These are phyloP conservation scores for Yasuhikotakia modesta DNA, from an alignment of 2,797 vertebrate genomes.

Conservation along the genomic window DNA sequence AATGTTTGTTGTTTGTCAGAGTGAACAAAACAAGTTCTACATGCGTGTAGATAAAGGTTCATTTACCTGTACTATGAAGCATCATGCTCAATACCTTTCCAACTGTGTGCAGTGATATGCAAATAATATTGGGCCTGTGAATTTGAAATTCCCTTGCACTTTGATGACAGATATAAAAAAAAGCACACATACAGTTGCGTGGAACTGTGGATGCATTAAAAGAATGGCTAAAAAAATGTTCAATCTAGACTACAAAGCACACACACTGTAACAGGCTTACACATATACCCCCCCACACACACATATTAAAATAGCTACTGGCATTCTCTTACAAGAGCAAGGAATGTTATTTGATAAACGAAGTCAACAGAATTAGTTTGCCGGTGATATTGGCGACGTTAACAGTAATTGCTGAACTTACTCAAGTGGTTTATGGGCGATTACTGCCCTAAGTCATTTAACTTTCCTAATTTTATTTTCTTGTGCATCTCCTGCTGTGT, in stretches of 20 bases:
- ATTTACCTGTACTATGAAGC: not conserved
- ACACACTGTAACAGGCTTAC: not conserved
- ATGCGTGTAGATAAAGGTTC: too few relatives aligned
- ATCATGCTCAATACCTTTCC: not conserved
- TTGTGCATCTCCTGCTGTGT: conserved; percentile 38
- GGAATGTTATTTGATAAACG: conserved; percentile 30
- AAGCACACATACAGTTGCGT: too few relatives aligned
- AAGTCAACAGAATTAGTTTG: conserved; percentile 17
- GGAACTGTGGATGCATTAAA: not conserved
- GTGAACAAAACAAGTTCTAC: not conserved
- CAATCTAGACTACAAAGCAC: conserved; percentile 5
- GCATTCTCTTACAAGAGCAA: conserved; percentile 14
- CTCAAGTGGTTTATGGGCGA: conserved; percentile 38
- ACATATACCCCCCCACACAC: not conserved
- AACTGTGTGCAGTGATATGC: too few relatives aligned
- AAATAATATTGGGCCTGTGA: not conserved
- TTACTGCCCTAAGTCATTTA: conserved; percentile 45
- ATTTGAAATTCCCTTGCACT: not conserved
- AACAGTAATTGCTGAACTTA: conserved; percentile 34
- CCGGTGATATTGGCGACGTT: conserved; percentile 31
- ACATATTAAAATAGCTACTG: conserved; percentile 25
- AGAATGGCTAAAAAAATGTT: not conserved
- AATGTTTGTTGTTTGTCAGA: conserved; percentile 11
- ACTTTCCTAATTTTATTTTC: conserved; percentile 46
- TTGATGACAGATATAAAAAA: not conserved